Conservation (phyloP, 1,140 invertebrate species). For the Leptinotarsa lineolata region DNA sequence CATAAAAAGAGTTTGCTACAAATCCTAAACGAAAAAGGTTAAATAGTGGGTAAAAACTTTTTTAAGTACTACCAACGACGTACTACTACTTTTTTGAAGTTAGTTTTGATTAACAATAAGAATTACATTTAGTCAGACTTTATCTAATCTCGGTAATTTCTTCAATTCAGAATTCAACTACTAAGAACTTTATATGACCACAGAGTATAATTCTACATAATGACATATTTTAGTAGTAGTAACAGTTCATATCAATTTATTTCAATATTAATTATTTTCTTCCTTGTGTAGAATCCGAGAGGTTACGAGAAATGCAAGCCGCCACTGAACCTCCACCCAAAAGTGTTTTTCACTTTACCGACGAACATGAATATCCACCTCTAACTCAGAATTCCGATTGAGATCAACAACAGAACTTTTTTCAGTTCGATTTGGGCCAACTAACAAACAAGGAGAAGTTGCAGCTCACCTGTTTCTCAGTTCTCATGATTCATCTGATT, state of each 20-base stretch:
- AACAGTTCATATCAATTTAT: not conserved
- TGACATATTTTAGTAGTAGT: not conserved
- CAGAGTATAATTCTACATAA: not conserved
- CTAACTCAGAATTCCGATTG: conserved; percentile 71
- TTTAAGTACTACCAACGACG: too few species aligned
- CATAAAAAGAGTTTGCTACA: too few species aligned
- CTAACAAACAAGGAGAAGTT: conserved; percentile 18
- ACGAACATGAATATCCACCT: conserved; percentile 83
- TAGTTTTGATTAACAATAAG: too few species aligned
- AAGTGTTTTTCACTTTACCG: conserved; percentile 72
- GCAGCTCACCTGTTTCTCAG: conserved; percentile 32
- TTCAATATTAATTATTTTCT: conserved; percentile 12
- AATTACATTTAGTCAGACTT: too few species aligned
- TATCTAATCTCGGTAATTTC: too few species aligned
- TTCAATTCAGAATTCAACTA: too few species aligned
- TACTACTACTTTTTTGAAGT: too few species aligned
- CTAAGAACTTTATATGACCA: too few species aligned
- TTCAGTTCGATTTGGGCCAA: conserved; percentile 1
- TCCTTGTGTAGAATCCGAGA: conserved; percentile 72
- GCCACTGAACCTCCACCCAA: conserved; percentile 70
- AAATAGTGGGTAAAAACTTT: too few species aligned
- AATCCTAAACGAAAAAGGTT: too few species aligned
- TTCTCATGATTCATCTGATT: conserved; percentile 48
- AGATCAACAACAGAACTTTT: conserved; percentile 36
- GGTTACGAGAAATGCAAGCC: conserved; percentile 72